A percentile compares a stretch with the other conserved stretches of the same genome.
Evolutionary conservation across 2,888 invertebrate genomes (phyloP).

Genomic region (Synanthedon tipuliformis): DNA sequence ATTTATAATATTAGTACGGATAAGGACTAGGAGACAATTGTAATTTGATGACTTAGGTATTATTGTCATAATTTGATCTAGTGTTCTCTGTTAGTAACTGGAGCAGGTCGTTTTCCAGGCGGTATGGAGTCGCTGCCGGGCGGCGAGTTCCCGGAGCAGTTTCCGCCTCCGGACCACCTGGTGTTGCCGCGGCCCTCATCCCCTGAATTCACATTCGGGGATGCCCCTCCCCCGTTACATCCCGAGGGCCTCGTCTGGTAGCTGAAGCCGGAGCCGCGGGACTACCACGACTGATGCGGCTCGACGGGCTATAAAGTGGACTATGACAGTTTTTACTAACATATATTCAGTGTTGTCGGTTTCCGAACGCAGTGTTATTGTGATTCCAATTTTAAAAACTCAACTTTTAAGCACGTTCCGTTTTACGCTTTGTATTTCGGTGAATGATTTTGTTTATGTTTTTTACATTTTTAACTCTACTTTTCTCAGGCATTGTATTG

Average conservation of each 20-base stretch:
- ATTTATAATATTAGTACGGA: no score
- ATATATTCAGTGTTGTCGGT: neutral
- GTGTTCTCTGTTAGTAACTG: conserved; percentile 46
- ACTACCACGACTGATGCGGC: conserved; percentile 71
- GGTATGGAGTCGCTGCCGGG: conserved; percentile 72
- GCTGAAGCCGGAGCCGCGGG: conserved; percentile 72
- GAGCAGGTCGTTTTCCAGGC: conserved; percentile 84
- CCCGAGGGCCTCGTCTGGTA: conserved; percentile 68
- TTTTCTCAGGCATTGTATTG: no score
- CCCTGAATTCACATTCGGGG: conserved; percentile 77
- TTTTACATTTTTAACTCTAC: no score
- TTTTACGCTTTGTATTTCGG: no score
- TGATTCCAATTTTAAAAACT: conserved; percentile 16
- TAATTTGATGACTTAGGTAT: no score
- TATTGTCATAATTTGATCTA: no score
- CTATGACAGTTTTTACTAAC: conserved; percentile 30
- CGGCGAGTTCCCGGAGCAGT: conserved; percentile 65
- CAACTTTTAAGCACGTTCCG: neutral
- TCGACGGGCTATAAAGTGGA: conserved; percentile 61
- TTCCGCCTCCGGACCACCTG: conserved; percentile 74
- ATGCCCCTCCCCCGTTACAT: conserved; percentile 61
- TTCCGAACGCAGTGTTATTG: conserved; percentile 22
- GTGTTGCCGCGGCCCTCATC: conserved; percentile 81
- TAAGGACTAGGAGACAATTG: no score
- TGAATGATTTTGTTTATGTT: no score